Percentiles rank a stretch among this genome's conserved stretches.
Evolutionary conservation across 2,797 vertebrate species (phyloP).

Genomic region (Discoglossus pictus): DNA sequence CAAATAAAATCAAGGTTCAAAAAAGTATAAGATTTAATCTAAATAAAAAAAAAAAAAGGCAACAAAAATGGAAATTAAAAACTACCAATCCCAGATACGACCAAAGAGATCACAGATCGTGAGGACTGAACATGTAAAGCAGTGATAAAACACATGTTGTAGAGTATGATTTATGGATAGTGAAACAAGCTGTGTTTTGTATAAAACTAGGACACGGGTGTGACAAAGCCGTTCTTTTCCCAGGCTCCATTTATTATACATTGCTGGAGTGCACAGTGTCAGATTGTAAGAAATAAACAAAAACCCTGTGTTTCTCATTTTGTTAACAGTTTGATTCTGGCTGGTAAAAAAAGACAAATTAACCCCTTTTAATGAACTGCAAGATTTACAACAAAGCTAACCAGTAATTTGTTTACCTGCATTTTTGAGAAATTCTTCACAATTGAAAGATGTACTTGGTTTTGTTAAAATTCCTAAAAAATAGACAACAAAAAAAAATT

Average conservation of each 20-base stretch:
- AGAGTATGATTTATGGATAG: constrained; percentile 61
- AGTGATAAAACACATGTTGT: too few relatives aligned
- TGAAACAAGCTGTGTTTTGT: constrained; percentile 63
- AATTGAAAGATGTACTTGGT: constrained; percentile 74
- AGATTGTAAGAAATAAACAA: background rate
- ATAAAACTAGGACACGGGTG: constrained; percentile 52
- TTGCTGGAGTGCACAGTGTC: background rate
- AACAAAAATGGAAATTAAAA: too few relatives aligned
- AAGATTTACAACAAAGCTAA: background rate
- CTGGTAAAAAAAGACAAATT: too few relatives aligned
- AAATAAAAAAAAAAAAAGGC: too few relatives aligned
- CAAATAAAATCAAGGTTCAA: too few relatives aligned
- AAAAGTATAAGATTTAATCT: too few relatives aligned
- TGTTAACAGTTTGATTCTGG: constrained; percentile 25
- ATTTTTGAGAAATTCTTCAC: constrained; percentile 77
- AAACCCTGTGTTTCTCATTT: constrained; percentile 2
- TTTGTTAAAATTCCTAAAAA: constrained; percentile 78
- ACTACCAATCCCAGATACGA: too few relatives aligned
- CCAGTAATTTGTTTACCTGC: constrained; percentile 74
- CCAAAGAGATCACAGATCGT: too few relatives aligned
- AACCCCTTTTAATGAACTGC: background rate
- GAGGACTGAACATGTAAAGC: too few relatives aligned
- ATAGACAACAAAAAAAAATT: background rate
- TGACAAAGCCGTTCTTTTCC: constrained; percentile 32
- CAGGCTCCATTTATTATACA: constrained; percentile 34